Base-by-base conservation (phyloP, 2,797 vertebrate genomes). In the Eurystomus glaucurus region DNA sequence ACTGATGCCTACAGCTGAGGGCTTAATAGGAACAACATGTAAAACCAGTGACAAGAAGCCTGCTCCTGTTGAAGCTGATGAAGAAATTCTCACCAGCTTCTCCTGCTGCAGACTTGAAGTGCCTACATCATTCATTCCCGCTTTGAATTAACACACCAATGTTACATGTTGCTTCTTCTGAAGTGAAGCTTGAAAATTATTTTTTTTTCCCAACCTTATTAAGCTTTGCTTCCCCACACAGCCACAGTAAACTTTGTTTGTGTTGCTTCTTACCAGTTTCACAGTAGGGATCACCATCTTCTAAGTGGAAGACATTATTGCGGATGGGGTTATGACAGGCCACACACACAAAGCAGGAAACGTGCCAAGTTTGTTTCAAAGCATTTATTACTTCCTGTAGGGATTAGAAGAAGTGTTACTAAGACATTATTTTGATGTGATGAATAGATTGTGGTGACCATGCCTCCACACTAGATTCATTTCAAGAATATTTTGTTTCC, bases 351-450 rank as follows among this genome's bases (percentile, higher is more conserved):
- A 99, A 99, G 96, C 99, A 99, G 98, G 99, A 98, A 89, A 99
- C 99, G 1, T 99, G 99, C 99, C 99, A 99, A 81, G 99, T 99
- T 98, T 99, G 99, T 98, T 99, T 99, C 98, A 99, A 98, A 93
- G 99, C 99, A 95, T 99, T 99, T 98, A 99, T 99, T 94, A 99
- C 98, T 98, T 99, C 99, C 99, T 99, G 98, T 96, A 85, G 95
- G 80, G 86, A 89, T 92, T 55, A 93, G 82, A 83, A 95, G 88
- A 95, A 70, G 79, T 84, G 68, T 78, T 89, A 96, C 74, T 83
- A 97, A 85, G 94, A 95, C 74, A 76, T 93, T 82, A 92, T 95
- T 95, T 90, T 3, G 54, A 94, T 54, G 81, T 93, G 92, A 93
- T 61, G 69, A 91, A 85, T 83, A 77, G 46, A 68, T 26, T 71